Evolutionary conservation across 1,140 invertebrate genomes (phyloP), one percentile per base, ranked within the genome.

Genomic region (Melitaea cinxia): DNA sequence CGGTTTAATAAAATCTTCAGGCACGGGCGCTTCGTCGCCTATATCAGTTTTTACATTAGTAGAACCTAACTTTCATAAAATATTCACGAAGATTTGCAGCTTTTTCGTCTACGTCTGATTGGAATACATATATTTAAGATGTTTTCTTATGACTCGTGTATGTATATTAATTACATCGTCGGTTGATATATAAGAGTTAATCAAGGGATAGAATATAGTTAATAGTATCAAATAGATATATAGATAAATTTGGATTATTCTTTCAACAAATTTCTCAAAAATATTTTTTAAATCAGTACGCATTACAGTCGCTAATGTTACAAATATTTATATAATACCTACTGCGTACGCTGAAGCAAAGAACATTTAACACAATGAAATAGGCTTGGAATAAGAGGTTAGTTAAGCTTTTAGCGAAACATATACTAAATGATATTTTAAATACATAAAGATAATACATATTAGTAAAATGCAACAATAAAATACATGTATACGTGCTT

Each of bases 11-110:
- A 96, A 97, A 88, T 97, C 95, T 73, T 96, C 95, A 65, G 96
- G 96, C 75, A 96, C 95, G 57, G 96, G 95, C 80, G 96, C 96
- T 92, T 97, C 97, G 92, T 97, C 96, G 95, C 96, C 96, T 97
- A 94, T 74, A 70, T 79, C 65, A 81, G 77, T 78, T 66, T 68
- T 70, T 57, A 68, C 14, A 76, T 82, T 79, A 82, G 63, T 78
- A 72, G 57, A 58, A 47, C 61, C 47, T 49, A 50, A 37, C 61
- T 64, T 49, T 59, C 47, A 47, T 70, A 54, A 57, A 59, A 39
- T 57, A 57, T 45, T 69, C 47, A 77, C 63, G 65, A 80, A 72
- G 64, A 73, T 77, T 82, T 83, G 77, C 80, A 87, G 80, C 80
- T 70, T 73, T 57, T 37, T 55, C 37, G 52, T 70, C 72, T 37